These are phyloP conservation scores for Melanotaenia pygmaea DNA, from an alignment of 2,797 vertebrate genomes.

Conservation along the genomic window DNA sequence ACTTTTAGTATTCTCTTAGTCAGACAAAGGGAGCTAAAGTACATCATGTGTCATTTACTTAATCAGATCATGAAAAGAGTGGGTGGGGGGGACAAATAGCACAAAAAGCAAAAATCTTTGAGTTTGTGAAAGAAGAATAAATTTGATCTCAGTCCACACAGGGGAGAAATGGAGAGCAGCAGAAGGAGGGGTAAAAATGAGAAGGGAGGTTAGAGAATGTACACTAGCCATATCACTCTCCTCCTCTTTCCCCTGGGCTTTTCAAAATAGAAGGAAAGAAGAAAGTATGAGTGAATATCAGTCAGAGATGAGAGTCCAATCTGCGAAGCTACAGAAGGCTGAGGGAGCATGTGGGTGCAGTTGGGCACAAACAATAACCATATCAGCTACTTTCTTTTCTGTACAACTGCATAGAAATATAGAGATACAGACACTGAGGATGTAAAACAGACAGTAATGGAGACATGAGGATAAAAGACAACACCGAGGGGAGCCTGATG, in stretches of 20 bases:
- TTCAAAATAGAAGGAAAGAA: constrained; percentile 43
- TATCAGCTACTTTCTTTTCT: constrained; percentile 23
- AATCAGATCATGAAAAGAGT: constrained; percentile 41
- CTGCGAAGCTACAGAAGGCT: constrained; percentile 53
- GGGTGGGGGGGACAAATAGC: background rate
- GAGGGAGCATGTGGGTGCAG: constrained; percentile 29
- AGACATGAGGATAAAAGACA: constrained; percentile 67
- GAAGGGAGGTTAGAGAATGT: constrained; percentile 53
- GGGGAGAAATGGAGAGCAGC: constrained; percentile 49
- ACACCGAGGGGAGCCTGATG: constrained; percentile 63
- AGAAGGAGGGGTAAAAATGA: constrained; percentile 52
- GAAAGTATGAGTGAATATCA: constrained; percentile 48
- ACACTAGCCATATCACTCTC: constrained; percentile 56
- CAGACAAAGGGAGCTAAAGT: constrained; percentile 14
- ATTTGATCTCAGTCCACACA: constrained; percentile 51
- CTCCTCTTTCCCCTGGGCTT: constrained; percentile 57
- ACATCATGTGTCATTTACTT: constrained; percentile 41
- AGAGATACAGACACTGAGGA: constrained; percentile 45
- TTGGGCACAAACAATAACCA: constrained; percentile 34
- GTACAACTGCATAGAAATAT: constrained; percentile 33
- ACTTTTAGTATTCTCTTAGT: constrained; percentile 5
- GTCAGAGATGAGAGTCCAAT: constrained; percentile 41
- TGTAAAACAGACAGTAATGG: constrained; percentile 62
- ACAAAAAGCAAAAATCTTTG: constrained; percentile 8
- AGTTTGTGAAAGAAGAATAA: constrained; percentile 49